These are phyloP conservation scores for Polypterus senegalus DNA, from an alignment of 2,113 vertebrate species.

Conservation along the genomic window DNA sequence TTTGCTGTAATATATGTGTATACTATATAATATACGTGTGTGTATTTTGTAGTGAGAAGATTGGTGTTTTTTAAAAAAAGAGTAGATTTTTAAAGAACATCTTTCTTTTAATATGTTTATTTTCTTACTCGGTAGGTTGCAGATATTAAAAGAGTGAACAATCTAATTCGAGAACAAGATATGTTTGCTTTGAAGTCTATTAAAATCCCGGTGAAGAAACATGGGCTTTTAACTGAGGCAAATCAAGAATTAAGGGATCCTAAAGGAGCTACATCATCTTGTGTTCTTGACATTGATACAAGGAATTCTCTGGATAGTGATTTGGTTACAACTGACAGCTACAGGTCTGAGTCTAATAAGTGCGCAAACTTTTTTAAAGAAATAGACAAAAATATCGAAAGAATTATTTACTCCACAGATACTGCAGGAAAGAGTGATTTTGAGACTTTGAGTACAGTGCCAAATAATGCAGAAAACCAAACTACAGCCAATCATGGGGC, in stretches of 20 bases:
- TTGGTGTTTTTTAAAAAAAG: not conserved
- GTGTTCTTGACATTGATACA: not conserved
- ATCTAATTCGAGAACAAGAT: slow-evolving; percentile 85
- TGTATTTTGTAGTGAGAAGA: too few relatives aligned
- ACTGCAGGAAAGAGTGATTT: slow-evolving; percentile 25
- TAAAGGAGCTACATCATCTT: slow-evolving; percentile 3
- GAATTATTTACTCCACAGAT: slow-evolving; percentile 41
- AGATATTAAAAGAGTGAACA: slow-evolving; percentile 83
- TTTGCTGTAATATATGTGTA: too few relatives aligned
- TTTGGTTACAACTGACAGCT: rapidly evolving
- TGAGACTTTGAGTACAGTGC: slow-evolving; percentile 15
- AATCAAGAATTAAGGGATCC: slow-evolving; percentile 24
- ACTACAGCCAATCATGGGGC: slow-evolving; percentile 37
- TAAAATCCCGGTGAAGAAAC: slow-evolving; percentile 77
- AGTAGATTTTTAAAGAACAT: not conserved
- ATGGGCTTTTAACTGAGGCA: slow-evolving; percentile 65
- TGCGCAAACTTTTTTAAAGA: slow-evolving; percentile 63
- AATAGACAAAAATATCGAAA: slow-evolving; percentile 68
- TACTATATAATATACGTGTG: too few relatives aligned
- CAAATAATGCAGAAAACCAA: slow-evolving; percentile 6
- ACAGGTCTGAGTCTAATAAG: slow-evolving; percentile 15
- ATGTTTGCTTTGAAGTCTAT: slow-evolving; percentile 77
- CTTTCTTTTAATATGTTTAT: slow-evolving; percentile 12
- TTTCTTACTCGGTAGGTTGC: slow-evolving; percentile 59
- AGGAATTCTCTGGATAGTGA: slow-evolving; percentile 10